Conservation (phyloP, 1,140 invertebrate species). For the Conopomorpha cramerella region DNA sequence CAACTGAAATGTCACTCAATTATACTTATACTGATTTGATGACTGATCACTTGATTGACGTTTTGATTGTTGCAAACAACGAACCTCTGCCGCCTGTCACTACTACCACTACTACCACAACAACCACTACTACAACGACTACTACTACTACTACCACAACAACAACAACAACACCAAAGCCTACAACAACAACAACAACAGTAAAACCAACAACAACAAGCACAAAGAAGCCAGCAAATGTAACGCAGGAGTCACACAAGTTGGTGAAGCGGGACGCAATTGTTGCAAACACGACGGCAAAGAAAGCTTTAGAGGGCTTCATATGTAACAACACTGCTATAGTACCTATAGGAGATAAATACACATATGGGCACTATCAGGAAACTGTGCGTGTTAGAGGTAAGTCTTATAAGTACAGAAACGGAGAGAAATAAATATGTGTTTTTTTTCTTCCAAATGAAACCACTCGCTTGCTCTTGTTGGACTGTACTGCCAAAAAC, state of each 20-base stretch:
- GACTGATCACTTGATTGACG: slow-evolving; percentile 68
- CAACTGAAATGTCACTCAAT: slow-evolving; percentile 62
- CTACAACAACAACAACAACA: slow-evolving; percentile 19
- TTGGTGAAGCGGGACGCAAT: slow-evolving; percentile 19
- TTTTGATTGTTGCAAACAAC: slow-evolving; percentile 70
- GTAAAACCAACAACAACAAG: slow-evolving; percentile 21
- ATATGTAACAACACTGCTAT: slow-evolving; percentile 65
- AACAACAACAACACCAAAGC: slow-evolving; percentile 20
- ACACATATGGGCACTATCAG: slow-evolving; percentile 76
- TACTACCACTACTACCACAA: slow-evolving; percentile 63
- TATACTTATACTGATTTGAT: slow-evolving; percentile 68
- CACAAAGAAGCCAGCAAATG: too few relatives aligned
- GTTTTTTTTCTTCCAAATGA: too few relatives aligned
- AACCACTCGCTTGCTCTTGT: too few relatives aligned
- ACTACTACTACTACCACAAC: slow-evolving; percentile 49
- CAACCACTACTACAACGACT: slow-evolving; percentile 57
- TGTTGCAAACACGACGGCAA: slow-evolving; percentile 15
- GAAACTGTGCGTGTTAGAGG: slow-evolving; percentile 66
- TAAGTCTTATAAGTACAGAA: too few relatives aligned
- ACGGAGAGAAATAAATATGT: too few relatives aligned
- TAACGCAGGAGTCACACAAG: too few relatives aligned
- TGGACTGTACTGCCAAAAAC: too few relatives aligned
- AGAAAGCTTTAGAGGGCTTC: slow-evolving; percentile 34
- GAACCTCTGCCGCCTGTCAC: slow-evolving; percentile 65
- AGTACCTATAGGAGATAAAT: slow-evolving; percentile 66